Conservation (phyloP, 2,888 invertebrate genomes). For the Drosophila birchii region DNA sequence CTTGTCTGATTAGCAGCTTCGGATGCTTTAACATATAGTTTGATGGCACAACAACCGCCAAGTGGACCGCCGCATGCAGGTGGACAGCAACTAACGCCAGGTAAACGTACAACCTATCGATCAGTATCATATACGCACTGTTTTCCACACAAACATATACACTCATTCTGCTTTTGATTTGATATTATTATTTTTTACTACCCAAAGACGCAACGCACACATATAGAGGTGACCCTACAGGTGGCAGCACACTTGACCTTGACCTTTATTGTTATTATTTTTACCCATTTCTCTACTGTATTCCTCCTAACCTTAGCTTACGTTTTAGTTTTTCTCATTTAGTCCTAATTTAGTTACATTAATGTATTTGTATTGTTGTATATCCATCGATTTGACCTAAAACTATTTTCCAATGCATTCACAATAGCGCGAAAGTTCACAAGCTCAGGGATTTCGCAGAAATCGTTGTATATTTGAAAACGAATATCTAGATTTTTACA, state of each 20-base stretch:
- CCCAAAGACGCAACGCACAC: conserved; percentile 31
- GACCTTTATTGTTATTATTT: conserved; percentile 18
- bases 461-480: background rate
- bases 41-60: conserved; percentile 84
- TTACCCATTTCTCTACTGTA: conserved; percentile 5
- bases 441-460: background rate
- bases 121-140: conserved; percentile 24
- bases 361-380: background rate
- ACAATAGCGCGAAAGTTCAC: background rate
- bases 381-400: background rate
- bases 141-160: conserved; percentile 8
- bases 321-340: conserved; percentile 17
- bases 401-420: background rate
- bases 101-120: conserved; percentile 63
- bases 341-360: conserved; percentile 3
- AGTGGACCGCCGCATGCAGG: conserved; percentile 81
- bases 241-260: conserved; percentile 58
- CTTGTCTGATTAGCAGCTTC: conserved; percentile 73
- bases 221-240: conserved; percentile 35
- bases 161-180: conserved; percentile 6
- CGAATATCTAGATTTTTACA: background rate
- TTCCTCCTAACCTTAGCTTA: background rate
- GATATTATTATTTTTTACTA: conserved; percentile 18
- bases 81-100: conserved; percentile 81
- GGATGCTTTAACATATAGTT: conserved; percentile 84